Base-by-base conservation (phyloP, 2,797 vertebrate genomes). In the Sebastes variabilis region DNA sequence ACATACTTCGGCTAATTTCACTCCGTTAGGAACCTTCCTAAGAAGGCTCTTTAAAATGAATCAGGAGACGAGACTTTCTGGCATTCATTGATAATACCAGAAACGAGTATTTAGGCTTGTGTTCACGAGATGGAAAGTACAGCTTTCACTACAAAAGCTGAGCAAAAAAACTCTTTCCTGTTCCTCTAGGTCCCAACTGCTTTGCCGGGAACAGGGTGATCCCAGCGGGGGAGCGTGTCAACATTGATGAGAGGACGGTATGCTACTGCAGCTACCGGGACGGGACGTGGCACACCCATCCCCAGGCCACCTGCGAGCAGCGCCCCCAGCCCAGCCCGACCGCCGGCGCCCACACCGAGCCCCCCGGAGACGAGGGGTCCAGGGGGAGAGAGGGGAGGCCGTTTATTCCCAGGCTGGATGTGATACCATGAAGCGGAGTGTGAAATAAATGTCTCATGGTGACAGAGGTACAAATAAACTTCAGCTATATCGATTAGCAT, bases 141-240 rank as follows among this genome's bases (percentile, higher is more conserved):
- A 12, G 20, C 18, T 59, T 67, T 36, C 2, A 36, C 8, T 38
- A 12, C 14, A 25, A 9, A 24, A 52, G 36, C 4, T 9, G 3
- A 27, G 38, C 38, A 8, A 1, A 69, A 36, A 52, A 29, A 52
- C 3, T 55, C 13, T 36, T 16, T 75, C 34, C 54, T 58, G 58
- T 29, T 22, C 0, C 72, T 70, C 5, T 8, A 97, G 96, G 96
- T 66, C 95, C 96, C 2, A 97, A 96, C 92, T 97, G 96, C 86
- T 97, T 95, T 32, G 96, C 92, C 1, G 95, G 95, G 10, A 95
- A 83, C 89, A 80, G 84, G 38, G 92, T 97, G 80, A 96, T 97
- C 80, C 89, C 95, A 5, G 96, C 94, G 0, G 96, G 96, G 4
- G 93, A 95, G 68, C 94, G 92, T 0, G 94, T 96, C 55, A 79